phyloP scores from a whole-genome alignment of 1,140 invertebrate genomes.

The Papilio helenus region DNA sequence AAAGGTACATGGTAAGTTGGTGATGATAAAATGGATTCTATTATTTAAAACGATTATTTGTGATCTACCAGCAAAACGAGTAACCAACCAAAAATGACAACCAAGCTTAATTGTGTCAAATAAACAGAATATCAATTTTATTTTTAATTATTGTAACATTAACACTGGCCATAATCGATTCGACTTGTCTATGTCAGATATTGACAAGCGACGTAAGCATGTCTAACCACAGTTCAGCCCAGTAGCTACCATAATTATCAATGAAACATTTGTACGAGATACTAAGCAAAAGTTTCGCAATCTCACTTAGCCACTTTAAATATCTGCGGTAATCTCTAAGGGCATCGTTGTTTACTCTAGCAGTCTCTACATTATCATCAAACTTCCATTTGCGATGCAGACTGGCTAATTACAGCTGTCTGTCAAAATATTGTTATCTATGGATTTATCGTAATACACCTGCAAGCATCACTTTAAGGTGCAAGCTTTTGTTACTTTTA shows the following conservation, averaged over 20 bases:
- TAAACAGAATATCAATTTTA: not conserved
- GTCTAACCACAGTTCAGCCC: conserved; percentile 1
- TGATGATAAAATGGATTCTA: too few relatives aligned
- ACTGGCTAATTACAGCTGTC: conserved; percentile 73
- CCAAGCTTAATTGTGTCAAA: too few relatives aligned
- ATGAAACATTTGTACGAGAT: conserved; percentile 26
- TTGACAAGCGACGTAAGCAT: conserved; percentile 13
- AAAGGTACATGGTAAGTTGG: too few relatives aligned
- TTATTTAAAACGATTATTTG: too few relatives aligned
- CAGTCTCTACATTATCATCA: conserved; percentile 59
- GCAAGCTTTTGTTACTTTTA: not conserved
- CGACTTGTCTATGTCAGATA: conserved; percentile 26
- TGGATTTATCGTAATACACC: conserved; percentile 59
- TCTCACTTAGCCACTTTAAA: conserved; percentile 58
- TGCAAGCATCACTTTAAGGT: not conserved
- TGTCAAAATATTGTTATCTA: conserved; percentile 68
- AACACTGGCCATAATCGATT: not conserved
- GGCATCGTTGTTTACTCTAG: conserved; percentile 67
- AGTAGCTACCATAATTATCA: conserved; percentile 27
- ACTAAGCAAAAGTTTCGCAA: conserved; percentile 49
- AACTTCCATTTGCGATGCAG: conserved; percentile 58
- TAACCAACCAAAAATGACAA: too few relatives aligned
- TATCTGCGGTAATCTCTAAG: conserved; percentile 63
- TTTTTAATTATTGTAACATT: not conserved
- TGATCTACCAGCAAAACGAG: too few relatives aligned